Base-by-base conservation (phyloP, 35 echinoderm and acorn worm species). In the Eucidaris tribuloides region DNA sequence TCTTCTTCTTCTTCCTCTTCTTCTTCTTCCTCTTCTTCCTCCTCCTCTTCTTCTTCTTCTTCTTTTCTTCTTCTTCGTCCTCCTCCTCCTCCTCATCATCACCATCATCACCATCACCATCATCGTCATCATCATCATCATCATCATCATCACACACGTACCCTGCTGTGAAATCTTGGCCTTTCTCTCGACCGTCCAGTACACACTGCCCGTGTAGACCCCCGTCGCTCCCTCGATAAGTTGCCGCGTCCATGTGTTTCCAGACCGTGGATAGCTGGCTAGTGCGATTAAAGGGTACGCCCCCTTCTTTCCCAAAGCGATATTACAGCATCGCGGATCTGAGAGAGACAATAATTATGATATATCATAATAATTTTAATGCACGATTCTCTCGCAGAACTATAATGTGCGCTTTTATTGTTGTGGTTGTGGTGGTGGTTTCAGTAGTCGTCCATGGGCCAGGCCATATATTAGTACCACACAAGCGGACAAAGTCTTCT, bases 191-290 rank as follows among this genome's bases (percentile, higher is more conserved):
- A 13, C 29, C 37, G 31, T 27, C 80, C 78, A 79, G 65, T 93
- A 83, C 24, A 88, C 61, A 72, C 79, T 86, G 9, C 90, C 90
- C 0, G 90, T 92, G n/a, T 62, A 76, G 19, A 81, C 23, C 27
- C 77, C 77, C 7, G 83, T 82, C 3, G 83, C 77, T 27, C 33
- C 28, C 76, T 92, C 71, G 1, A 92, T 72, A 5, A 92, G 64
- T 40, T 71, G 63, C n/a, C 90, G 39, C 0, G 90, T 82, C 90
- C 90, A 92, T 48, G 90, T 81, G 42, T 87, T 92, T 4, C 90
- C 90, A 13, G 90, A 92, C 5, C 90, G 83, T 14, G 90, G 90
- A 62, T 80, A 86, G 52, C 90, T 92, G 0, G 90, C 90, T 32
- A 92, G 54, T 13, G 90, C 90, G 36, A 87, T 77, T 7, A 92